phyloP scores from a whole-genome alignment of 2,888 invertebrate species.

The Brassicogethes aeneus region DNA sequence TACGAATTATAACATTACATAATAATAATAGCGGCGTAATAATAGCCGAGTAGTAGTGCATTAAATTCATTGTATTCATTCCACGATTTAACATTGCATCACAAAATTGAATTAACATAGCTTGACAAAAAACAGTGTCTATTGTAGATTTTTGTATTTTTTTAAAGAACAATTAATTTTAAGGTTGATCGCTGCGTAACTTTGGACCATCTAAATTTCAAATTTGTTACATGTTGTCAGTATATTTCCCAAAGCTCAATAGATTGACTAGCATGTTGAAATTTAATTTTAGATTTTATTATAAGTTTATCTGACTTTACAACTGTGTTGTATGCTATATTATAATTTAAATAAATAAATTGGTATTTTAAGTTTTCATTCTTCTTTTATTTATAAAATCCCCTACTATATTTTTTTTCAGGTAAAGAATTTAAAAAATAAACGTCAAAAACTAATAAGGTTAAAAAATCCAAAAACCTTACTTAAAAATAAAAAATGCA shows the following conservation, averaged over 20 bases:
- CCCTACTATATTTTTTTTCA: no score
- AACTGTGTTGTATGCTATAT: slow-evolving; percentile 43
- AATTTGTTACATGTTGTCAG: slow-evolving; percentile 25
- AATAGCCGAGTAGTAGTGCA: slow-evolving; percentile 36
- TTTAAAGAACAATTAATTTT: slow-evolving; percentile 36
- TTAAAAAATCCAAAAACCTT: no score
- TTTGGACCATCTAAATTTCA: slow-evolving; percentile 26
- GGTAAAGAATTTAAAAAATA: no score
- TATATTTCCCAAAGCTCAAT: slow-evolving; percentile 28
- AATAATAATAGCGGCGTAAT: no score
- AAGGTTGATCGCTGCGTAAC: slow-evolving; percentile 25
- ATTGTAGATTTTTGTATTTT: slow-evolving; percentile 43
- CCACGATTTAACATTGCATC: slow-evolving; percentile 33
- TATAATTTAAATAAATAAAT: slow-evolving; percentile 41
- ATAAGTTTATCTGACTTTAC: slow-evolving; percentile 35
- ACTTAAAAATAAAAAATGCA: no score
- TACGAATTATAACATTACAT: slow-evolving; percentile 36
- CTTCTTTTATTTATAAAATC: no score
- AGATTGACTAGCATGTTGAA: slow-evolving; percentile 30
- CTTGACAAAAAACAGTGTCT: slow-evolving; percentile 23
- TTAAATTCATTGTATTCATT: slow-evolving; percentile 40
- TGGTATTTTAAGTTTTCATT: slow-evolving; percentile 35
- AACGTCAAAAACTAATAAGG: no score
- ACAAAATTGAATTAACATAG: slow-evolving; percentile 32
- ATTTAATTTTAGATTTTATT: slow-evolving; percentile 36